Base-by-base conservation (phyloP, 2,113 vertebrate species). In the Colinus virginianus region DNA sequence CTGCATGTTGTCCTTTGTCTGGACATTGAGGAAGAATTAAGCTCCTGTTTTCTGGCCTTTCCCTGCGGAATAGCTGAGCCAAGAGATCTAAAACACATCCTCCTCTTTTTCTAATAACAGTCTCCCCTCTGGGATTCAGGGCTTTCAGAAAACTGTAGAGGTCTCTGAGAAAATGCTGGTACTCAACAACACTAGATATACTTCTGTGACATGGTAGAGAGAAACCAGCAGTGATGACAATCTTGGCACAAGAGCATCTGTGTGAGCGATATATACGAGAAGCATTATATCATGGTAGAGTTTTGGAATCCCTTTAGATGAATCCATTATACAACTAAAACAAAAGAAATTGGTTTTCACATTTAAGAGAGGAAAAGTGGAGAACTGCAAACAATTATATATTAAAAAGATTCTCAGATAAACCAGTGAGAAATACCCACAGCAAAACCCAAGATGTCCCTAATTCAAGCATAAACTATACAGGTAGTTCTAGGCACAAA, bases 101-200 rank as follows among this genome's bases (percentile, higher is more conserved):
- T 56, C 10, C 23, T 87, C 32, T 71, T 88, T 71, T 88, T 58
- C 48, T 72, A 61, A 38, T 38, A 34, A 83, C 64, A 91, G 64
- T 51, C 12, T 71, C 19, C 25, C 6, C 9, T 68, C 26, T 55
- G 82, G 30, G 75, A 79, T 18, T 48, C 42, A 84, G 16, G 9
- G 13, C 30, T 82, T 74, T 11, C 21, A 64, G 38, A 71, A 83
- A 90, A 55, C 13, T 40, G 40, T 4, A 87, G 30, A 63, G 8
- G 11, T 69, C 68, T 69, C 61, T 36, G 34, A 74, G 43, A 18
- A 84, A 71, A 48, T 3, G 3, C 16, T 62, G 38, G 15, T 23
- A 38, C 8, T 53, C 1, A 0, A 48, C 43, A 70, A 74, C 5
- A 67, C 16, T 12, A 55, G 17, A 3, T 10, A 42, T 28, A 28